A percentile compares a stretch with the other conserved stretches of the same genome.
These are phyloP conservation scores for Loris lydekkerianus DNA, from an alignment of 2,797 vertebrate genomes.

Conservation along the genomic window DNA sequence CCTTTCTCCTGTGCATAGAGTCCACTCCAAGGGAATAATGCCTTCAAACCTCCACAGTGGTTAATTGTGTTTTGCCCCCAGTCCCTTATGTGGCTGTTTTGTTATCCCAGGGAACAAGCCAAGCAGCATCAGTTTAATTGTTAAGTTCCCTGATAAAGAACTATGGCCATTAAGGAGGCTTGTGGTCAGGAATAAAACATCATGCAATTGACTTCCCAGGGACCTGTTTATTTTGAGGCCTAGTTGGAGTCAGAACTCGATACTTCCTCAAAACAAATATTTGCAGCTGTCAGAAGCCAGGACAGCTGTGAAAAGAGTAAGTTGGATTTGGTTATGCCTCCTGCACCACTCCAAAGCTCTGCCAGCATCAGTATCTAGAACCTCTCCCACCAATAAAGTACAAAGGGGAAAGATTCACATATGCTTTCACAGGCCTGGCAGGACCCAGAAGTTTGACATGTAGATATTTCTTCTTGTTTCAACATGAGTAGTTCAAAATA, in stretches of 20 bases:
- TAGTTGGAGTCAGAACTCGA: constrained; percentile 58
- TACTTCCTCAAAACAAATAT: constrained; percentile 69
- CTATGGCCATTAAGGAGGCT: constrained; percentile 17
- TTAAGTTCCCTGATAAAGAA: constrained; percentile 63
- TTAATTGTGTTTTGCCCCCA: not conserved
- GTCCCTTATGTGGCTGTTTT: not conserved
- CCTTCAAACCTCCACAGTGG: not conserved
- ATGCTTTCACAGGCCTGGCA: not conserved
- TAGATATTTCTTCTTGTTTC: constrained; percentile 59
- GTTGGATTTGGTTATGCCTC: constrained; percentile 64
- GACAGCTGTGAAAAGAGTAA: constrained; percentile 74
- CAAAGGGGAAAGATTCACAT: not conserved
- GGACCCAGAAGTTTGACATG: constrained; percentile 44
- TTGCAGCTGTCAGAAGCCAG: constrained; percentile 71
- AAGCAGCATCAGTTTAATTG: constrained; percentile 43
- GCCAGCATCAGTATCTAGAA: constrained; percentile 69
- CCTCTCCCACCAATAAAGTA: constrained; percentile 62
- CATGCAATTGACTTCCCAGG: constrained; percentile 8
- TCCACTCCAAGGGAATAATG: not conserved
- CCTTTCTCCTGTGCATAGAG: not conserved
- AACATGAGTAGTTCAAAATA: constrained; percentile 51
- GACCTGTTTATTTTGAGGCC: constrained; percentile 29
- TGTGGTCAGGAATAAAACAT: constrained; percentile 39
- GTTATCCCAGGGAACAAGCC: constrained; percentile 13
- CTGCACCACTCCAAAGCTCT: constrained; percentile 42